Evolutionary conservation across 2,888 invertebrate species (phyloP).

Genomic region (Tanytarsus gracilentus): DNA sequence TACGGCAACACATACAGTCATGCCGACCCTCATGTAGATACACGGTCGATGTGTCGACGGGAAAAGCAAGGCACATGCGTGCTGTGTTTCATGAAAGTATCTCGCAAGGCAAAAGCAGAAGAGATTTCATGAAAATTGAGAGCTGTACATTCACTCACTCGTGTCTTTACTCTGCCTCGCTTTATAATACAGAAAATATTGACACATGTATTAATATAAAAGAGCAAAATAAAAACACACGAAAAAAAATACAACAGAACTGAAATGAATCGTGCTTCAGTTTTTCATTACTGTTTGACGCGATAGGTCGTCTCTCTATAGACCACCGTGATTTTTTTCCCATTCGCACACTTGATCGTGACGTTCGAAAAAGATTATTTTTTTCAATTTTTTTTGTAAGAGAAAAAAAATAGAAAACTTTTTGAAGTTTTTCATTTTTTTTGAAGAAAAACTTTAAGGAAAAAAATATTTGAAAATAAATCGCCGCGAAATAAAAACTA

Average conservation of each 20-base stretch:
- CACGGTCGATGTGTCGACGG: slow-evolving; percentile 12
- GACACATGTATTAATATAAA: slow-evolving; percentile 27
- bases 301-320: slow-evolving; percentile 19
- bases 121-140: slow-evolving; percentile 15
- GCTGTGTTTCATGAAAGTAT: background rate
- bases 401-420: too few relatives aligned
- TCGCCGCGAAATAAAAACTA: background rate
- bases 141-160: background rate
- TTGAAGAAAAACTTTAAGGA: background rate
- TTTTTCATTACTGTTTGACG: slow-evolving; percentile 24
- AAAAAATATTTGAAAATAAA: background rate
- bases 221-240: slow-evolving; percentile 29
- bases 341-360: slow-evolving; percentile 14
- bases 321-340: slow-evolving; percentile 17
- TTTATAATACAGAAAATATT: slow-evolving; percentile 27
- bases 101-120: slow-evolving; percentile 1
- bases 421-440: too few relatives aligned
- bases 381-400: background rate
- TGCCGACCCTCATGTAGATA: background rate
- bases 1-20: slow-evolving; percentile 4
- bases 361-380: slow-evolving; percentile 10
- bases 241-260: slow-evolving; percentile 27
- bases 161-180: slow-evolving; percentile 6
- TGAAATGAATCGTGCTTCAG: slow-evolving; percentile 24
- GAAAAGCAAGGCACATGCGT: slow-evolving; percentile 21